Evolutionary conservation across 2,888 invertebrate genomes (phyloP).

Genomic region (Chorisops tibialis): DNA sequence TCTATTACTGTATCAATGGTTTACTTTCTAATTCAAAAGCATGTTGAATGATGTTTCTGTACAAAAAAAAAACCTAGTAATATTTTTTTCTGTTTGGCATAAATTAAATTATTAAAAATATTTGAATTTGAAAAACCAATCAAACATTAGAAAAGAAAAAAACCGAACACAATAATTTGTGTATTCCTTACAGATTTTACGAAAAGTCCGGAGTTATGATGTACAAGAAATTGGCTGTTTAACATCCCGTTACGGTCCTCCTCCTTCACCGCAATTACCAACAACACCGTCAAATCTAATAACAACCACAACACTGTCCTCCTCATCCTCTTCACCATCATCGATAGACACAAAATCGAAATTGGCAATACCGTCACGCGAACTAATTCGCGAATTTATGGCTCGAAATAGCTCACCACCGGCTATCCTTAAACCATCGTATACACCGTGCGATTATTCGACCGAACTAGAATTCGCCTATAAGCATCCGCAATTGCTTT

Average conservation of each 20-base stretch:
- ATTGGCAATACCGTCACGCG: slow-evolving; percentile 22
- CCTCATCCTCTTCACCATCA: slow-evolving; percentile 8
- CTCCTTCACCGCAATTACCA: slow-evolving; percentile 7
- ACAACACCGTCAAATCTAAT: background rate
- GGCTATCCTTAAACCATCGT: slow-evolving; percentile 34
- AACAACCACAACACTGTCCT: slow-evolving; percentile 3
- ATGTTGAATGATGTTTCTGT: no score
- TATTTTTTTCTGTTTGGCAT: no score
- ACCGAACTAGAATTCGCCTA: slow-evolving; percentile 43
- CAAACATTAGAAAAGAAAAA: background rate
- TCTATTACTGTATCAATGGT: no score
- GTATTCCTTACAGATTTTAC: slow-evolving; percentile 23
- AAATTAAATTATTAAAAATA: no score
- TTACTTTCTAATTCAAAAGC: no score
- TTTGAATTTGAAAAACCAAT: no score
- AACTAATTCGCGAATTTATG: slow-evolving; percentile 37
- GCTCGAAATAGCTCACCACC: slow-evolving; percentile 33
- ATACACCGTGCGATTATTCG: slow-evolving; percentile 27
- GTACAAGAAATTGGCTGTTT: slow-evolving; percentile 11
- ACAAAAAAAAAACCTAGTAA: no score
- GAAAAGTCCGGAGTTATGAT: slow-evolving; percentile 18
- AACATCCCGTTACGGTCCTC: slow-evolving; percentile 2
- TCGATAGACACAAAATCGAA: slow-evolving; percentile 3
- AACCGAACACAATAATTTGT: slow-evolving; percentile 11
- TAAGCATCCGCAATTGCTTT: slow-evolving; percentile 50